These are phyloP conservation scores for Drosophila auraria DNA, from an alignment of 1,140 invertebrate genomes.

Conservation along the genomic window DNA sequence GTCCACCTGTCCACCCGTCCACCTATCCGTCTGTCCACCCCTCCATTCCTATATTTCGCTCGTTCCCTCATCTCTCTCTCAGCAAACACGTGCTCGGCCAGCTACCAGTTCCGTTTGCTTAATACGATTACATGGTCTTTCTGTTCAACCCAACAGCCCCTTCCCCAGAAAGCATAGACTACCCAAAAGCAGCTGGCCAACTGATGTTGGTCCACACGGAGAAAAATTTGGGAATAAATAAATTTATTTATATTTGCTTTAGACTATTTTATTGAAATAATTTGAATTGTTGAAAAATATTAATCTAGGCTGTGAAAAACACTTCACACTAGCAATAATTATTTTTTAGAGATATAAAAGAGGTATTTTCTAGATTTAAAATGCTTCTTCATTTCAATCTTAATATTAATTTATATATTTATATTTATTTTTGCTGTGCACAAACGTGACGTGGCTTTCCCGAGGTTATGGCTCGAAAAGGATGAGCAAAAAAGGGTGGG, in stretches of 20 bases:
- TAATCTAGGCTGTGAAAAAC: no score
- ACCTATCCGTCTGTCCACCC: not conserved
- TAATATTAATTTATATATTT: no score
- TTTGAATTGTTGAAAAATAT: not conserved
- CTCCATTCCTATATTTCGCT: not conserved
- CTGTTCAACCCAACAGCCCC: constrained; percentile 26
- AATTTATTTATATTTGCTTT: no score
- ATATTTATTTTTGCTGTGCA: constrained; percentile 16
- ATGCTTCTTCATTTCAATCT: no score
- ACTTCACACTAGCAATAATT: no score
- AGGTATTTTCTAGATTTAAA: no score
- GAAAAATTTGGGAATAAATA: not conserved
- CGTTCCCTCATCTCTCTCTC: not conserved
- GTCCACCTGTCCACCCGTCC: not conserved
- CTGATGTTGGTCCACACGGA: constrained; percentile 19
- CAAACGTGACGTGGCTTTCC: constrained; percentile 15
- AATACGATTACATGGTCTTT: constrained; percentile 62
- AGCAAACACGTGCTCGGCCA: constrained; percentile 58
- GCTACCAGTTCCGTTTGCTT: constrained; percentile 74
- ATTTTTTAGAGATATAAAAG: no score
- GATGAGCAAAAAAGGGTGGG: not conserved
- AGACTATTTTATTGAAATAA: not conserved
- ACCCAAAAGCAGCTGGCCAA: constrained; percentile 41
- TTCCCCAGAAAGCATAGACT: constrained; percentile 46
- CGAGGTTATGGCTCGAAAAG: not conserved